Conservation (phyloP, 2,113 vertebrate genomes). For the Maccullochella peelii region DNA sequence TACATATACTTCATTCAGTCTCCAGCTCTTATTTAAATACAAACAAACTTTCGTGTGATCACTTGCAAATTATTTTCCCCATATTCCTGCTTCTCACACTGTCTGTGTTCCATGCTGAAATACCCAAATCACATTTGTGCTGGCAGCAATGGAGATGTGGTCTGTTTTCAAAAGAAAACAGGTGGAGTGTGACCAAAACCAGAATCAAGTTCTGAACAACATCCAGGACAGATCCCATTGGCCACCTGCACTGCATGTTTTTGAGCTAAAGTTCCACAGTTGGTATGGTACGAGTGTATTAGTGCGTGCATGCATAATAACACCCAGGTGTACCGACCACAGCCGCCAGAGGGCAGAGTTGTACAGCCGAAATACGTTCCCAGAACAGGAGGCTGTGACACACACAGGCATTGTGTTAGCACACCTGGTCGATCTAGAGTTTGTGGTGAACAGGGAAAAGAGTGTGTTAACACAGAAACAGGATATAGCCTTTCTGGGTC, state of each 20-base stretch:
- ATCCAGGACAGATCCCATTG: neutral
- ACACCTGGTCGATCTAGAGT: neutral
- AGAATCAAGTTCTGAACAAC: neutral
- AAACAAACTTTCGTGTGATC: neutral
- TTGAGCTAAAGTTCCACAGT: neutral
- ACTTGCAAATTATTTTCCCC: neutral
- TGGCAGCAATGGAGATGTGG: neutral
- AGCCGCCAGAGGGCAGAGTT: neutral
- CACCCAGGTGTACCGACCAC: neutral
- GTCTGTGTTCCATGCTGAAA: neutral
- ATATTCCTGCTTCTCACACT: neutral
- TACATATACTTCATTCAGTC: slow-evolving; percentile 11
- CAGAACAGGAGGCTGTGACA: too few relatives aligned
- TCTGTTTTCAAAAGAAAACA: slow-evolving; percentile 11
- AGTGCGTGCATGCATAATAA: neutral
- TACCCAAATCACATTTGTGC: slow-evolving; percentile 2
- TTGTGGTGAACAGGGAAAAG: neutral
- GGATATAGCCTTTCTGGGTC: neutral
- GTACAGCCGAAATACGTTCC: neutral
- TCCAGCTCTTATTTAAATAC: neutral
- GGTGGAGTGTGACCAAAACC: neutral
- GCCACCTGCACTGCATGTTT: neutral
- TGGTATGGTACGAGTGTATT: neutral
- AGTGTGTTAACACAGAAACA: too few relatives aligned
- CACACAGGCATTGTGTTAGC: too few relatives aligned